phyloP scores from a whole-genome alignment of 2,888 invertebrate genomes.

The Trichopoda pennipes region DNA sequence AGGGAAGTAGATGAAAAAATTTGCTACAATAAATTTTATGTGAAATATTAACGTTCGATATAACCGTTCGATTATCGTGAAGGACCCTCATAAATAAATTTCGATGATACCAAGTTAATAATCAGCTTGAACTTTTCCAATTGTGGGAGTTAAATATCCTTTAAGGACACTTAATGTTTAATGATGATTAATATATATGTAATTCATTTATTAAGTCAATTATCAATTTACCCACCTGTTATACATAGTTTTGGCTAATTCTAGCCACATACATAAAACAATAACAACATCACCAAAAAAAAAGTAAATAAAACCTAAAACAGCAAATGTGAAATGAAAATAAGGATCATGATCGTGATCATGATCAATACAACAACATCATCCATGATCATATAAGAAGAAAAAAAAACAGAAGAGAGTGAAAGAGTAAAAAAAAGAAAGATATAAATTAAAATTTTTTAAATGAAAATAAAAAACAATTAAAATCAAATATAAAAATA shows the following conservation, averaged over 20 bases:
- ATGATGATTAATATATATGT: too few species aligned
- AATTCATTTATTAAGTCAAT: background rate
- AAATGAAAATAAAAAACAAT: slow-evolving; percentile 46
- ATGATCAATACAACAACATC: slow-evolving; percentile 33
- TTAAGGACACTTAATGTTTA: too few species aligned
- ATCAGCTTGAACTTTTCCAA: too few species aligned
- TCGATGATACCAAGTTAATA: too few species aligned
- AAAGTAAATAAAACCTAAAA: slow-evolving; percentile 14
- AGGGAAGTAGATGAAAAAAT: too few species aligned
- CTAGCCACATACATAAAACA: slow-evolving; percentile 50
- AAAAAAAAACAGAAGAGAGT: slow-evolving; percentile 4
- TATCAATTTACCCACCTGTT: background rate
- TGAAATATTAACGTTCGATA: too few species aligned
- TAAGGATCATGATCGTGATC: slow-evolving; percentile 54
- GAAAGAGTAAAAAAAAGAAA: slow-evolving; percentile 41
- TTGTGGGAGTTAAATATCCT: too few species aligned
- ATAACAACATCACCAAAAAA: slow-evolving; percentile 14
- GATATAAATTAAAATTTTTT: too few species aligned
- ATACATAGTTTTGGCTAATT: slow-evolving; percentile 58
- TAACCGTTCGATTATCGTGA: too few species aligned
- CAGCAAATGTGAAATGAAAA: slow-evolving; percentile 58
- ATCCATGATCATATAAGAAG: slow-evolving; percentile 45
- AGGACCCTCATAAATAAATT: too few species aligned
- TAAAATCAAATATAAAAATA: slow-evolving; percentile 34
- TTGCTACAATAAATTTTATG: too few species aligned